A percentile compares a stretch with the other conserved stretches of the same genome.
phyloP scores from a whole-genome alignment of 2,113 vertebrate species.

The Himantopus leucocephalus region DNA sequence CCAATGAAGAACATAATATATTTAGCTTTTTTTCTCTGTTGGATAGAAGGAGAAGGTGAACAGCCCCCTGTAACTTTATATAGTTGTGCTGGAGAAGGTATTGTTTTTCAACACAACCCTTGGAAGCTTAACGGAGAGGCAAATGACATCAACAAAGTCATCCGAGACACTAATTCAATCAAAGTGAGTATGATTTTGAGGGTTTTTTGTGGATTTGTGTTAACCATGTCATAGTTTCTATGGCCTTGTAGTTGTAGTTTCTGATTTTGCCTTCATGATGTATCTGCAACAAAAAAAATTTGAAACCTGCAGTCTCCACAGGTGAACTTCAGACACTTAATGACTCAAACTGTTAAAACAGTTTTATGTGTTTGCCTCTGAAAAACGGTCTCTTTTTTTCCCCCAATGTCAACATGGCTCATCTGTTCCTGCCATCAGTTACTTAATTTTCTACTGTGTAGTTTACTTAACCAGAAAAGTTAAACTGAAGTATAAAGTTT shows the following conservation, averaged over 20 bases:
- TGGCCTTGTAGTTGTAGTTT: neutral
- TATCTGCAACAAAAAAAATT: neutral
- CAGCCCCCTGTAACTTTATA: conserved; percentile 83
- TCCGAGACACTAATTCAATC: conserved; percentile 88
- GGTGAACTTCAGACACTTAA: neutral
- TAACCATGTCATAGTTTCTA: neutral
- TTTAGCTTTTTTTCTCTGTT: neutral
- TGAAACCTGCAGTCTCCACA: neutral
- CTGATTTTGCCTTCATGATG: neutral
- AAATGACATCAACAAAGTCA: conserved; percentile 87
- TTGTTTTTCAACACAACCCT: conserved; percentile 91
- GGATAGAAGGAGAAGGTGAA: conserved; percentile 77
- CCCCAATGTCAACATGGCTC: neutral
- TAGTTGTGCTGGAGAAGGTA: conserved; percentile 93
- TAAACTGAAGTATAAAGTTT: neutral
- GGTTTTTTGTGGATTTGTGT: accelerated
- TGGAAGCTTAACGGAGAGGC: conserved; percentile 86
- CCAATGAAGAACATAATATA: neutral
- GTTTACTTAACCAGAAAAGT: neutral
- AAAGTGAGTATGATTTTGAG: conserved; percentile 79
- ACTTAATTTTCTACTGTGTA: neutral
- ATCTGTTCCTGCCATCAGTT: neutral
- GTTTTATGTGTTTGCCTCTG: neutral
- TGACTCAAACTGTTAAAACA: neutral
- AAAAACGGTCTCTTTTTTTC: neutral